Evolutionary conservation across 2,888 invertebrate genomes (phyloP), one percentile per base, ranked within the genome.

Genomic region (Noctua pronuba): DNA sequence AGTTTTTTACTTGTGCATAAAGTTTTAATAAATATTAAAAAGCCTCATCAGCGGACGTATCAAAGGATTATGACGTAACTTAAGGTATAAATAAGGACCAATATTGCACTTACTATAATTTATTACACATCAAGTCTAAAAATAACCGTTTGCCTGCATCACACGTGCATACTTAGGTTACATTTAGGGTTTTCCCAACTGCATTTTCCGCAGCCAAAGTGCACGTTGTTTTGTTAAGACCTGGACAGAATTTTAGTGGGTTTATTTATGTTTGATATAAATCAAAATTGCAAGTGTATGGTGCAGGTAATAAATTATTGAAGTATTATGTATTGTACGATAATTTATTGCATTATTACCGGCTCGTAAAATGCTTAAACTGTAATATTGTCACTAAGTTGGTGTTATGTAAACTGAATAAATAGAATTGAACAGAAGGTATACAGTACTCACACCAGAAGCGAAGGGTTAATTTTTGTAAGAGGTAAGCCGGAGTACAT

Each of bases 141-240:
- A 74, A 46, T 62, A 55, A 38, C 52, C n/a, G 18, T 74, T 64
- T 6, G 24, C n/a, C 64, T 79, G 52, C 64, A 41, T n/a, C 55
- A 4, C 79, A 68, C 46, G 62, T 52, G 44, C 35, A n/a, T 31
- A 67, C 52, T 38, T 79, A 67, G 11, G 11, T 21, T n/a, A 1
- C 10, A n/a, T 73, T 35, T 18, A 52, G 44, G 44, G 31, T 68
- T 64, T 79, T 55, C 52, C 79, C 67, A 21, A 28, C 21, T 46
- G 67, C 66, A 68, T 55, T 79, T 79, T 64, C 79, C 60, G 35
- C 38, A 46, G 18, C 10, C 24, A 71, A 41, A 46, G n/a, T 68
- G 13, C 55, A 6, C 21, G 21, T 21, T 74, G 62, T 35, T 55
- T 31, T 38, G 44, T 0, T 18, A 41, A 46, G 5, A 46, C 38